A percentile compares a stretch with the other conserved stretches of the same genome.
Evolutionary conservation across 30 jellyfish, hydroid and myxozoan genomes (phyloP).

Genomic region (Sanderia malayensis): DNA sequence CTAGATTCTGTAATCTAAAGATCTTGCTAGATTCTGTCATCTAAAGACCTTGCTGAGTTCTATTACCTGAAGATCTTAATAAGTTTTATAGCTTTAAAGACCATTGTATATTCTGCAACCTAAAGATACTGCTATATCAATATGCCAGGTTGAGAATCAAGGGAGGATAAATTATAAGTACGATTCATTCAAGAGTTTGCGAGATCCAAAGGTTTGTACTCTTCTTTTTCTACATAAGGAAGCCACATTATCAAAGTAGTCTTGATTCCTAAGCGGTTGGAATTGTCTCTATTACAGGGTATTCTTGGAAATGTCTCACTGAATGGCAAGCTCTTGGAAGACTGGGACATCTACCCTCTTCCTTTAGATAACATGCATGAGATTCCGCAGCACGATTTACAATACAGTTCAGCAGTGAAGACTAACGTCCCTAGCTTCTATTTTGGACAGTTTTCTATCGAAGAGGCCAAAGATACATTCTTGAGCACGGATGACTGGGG

Average conservation of each 20-base stretch:
- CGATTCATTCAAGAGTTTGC: conserved; percentile 51
- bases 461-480: conserved; percentile 58
- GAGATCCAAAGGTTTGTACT: conserved; percentile 57
- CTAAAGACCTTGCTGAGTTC: no score
- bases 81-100: no score
- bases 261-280: no score
- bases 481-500: conserved; percentile 35
- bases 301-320: conserved; percentile 42
- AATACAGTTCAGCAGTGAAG: background rate
- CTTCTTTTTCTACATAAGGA: no score
- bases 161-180: conserved; percentile 69
- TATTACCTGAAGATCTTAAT: no score
- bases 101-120: no score
- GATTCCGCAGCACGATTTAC: conserved; percentile 16
- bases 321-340: conserved; percentile 17
- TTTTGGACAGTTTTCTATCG: conserved; percentile 27
- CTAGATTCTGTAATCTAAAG: no score
- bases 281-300: conserved; percentile 33
- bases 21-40: no score
- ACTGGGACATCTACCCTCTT: conserved; percentile 55
- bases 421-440: conserved; percentile 23
- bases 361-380: conserved; percentile 16
- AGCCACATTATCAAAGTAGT: no score
- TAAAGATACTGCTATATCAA: no score
- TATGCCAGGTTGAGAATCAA: conserved; percentile 72